These are phyloP conservation scores for Mixornis gularis DNA, from an alignment of 2,113 vertebrate species.

Conservation along the genomic window DNA sequence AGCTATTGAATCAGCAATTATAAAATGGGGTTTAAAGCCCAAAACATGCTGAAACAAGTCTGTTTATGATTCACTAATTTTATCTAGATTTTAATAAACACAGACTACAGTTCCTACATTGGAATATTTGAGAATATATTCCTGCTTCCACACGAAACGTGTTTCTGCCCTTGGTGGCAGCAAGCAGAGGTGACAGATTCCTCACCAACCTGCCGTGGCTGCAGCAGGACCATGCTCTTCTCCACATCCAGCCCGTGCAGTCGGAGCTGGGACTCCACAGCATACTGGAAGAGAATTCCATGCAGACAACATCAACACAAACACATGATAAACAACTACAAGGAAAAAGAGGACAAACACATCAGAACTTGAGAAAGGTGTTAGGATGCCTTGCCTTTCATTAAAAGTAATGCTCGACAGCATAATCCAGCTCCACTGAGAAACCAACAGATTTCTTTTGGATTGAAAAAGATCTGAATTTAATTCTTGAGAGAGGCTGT, in stretches of 20 bases:
- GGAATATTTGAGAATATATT: background rate
- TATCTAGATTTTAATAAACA: background rate
- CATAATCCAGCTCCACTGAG: background rate
- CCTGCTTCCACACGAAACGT: background rate
- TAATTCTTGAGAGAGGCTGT: background rate
- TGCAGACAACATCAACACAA: background rate
- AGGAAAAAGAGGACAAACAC: background rate
- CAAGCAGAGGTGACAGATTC: background rate
- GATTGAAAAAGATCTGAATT: background rate
- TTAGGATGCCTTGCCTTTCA: background rate
- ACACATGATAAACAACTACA: background rate
- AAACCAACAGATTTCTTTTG: background rate
- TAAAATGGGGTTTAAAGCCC: background rate
- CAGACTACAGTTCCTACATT: background rate
- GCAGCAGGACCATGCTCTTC: slow-evolving; percentile 79
- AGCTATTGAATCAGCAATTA: background rate
- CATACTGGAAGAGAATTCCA: slow-evolving; percentile 77
- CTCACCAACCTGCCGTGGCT: slow-evolving; percentile 78
- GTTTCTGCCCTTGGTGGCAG: background rate
- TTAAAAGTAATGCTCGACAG: background rate
- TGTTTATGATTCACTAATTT: background rate
- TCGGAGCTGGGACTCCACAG: slow-evolving; percentile 86
- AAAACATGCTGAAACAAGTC: accelerated
- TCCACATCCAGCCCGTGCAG: slow-evolving; percentile 78
- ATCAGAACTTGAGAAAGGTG: background rate